A percentile compares a stretch with the other conserved stretches of the same genome.
These are phyloP conservation scores for Matsumyia berberina DNA, from an alignment of 2,888 invertebrate genomes.

Conservation along the genomic window DNA sequence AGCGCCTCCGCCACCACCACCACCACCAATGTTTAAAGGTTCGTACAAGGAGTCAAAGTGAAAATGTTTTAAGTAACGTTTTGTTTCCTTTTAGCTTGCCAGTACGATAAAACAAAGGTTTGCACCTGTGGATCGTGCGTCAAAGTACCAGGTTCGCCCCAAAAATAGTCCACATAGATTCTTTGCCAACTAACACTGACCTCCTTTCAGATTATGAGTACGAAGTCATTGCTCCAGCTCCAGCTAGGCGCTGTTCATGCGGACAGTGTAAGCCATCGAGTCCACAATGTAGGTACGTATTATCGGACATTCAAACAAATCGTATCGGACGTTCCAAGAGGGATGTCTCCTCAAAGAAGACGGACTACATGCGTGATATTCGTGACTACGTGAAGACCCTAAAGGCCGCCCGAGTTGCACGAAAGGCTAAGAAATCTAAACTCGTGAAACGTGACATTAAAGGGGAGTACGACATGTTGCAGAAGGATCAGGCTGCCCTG, in stretches of 20 bases:
- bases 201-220: conserved; percentile 20
- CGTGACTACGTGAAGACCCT: conserved; percentile 48
- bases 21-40: conserved; percentile 4
- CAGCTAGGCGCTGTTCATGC: conserved; percentile 77
- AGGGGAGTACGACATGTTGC: conserved; percentile 82
- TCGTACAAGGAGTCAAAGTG: background rate
- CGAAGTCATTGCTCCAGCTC: conserved; percentile 12
- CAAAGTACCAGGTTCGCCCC: background rate
- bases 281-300: conserved; percentile 81
- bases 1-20: conserved; percentile 5
- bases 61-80: background rate
- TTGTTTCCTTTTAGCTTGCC: conserved; percentile 17
- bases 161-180: background rate
- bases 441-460: conserved; percentile 82
- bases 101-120: conserved; percentile 17
- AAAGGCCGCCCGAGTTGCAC: conserved; percentile 68
- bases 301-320: conserved; percentile 43
- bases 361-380: conserved; percentile 5
- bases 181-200: background rate
- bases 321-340: conserved; percentile 59
- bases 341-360: conserved; percentile 26
- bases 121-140: conserved; percentile 26
- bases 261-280: conserved; percentile 77
- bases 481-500: conserved; percentile 79
- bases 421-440: conserved; percentile 64